These are phyloP conservation scores for Tachycineta bicolor DNA, from an alignment of 2,113 vertebrate species.

Conservation along the genomic window DNA sequence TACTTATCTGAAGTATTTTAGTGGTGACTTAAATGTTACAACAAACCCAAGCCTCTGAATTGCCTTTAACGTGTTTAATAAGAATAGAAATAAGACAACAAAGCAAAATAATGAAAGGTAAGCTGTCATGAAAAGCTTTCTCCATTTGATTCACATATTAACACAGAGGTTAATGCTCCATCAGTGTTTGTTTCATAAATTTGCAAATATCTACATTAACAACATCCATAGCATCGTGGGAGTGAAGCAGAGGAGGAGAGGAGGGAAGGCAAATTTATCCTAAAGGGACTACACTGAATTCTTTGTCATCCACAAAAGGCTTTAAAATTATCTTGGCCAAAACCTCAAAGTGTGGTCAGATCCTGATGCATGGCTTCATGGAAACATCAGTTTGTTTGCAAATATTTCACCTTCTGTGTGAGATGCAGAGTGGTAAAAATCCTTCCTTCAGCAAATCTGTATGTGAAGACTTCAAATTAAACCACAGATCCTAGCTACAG, in stretches of 20 bases:
- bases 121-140: background rate
- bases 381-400: background rate
- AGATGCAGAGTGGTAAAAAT: background rate
- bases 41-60: background rate
- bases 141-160: background rate
- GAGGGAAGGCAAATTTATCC: background rate
- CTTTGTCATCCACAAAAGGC: background rate
- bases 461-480: background rate
- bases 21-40: background rate
- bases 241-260: accelerated
- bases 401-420: background rate
- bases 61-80: background rate
- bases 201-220: background rate
- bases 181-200: background rate
- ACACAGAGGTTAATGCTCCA: background rate
- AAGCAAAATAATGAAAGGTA: background rate
- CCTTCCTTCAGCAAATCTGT: background rate
- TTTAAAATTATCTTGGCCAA: background rate
- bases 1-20: background rate
- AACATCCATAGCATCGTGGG: accelerated
- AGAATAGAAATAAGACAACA: background rate
- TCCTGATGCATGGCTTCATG: background rate
- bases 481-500: background rate
- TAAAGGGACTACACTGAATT: background rate
- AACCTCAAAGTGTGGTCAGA: background rate